These are phyloP conservation scores for Steatornis caripensis DNA, from an alignment of 2,113 vertebrate species.

Conservation along the genomic window DNA sequence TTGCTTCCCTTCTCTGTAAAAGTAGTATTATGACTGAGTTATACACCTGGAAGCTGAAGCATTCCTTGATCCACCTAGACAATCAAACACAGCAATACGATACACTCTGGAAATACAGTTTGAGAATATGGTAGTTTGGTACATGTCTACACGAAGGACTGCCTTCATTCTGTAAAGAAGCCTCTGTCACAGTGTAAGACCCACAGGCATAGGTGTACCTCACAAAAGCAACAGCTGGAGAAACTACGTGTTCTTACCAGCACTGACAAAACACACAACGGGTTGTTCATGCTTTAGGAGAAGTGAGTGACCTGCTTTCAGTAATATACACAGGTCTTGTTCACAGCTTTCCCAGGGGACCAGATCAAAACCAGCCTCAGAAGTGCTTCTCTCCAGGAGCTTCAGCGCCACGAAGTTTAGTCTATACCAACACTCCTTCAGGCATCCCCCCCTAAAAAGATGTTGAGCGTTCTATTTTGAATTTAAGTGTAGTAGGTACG, in stretches of 20 bases:
- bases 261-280: neutral
- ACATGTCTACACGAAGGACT: neutral
- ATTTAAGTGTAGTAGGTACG: neutral
- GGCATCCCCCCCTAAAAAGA: neutral
- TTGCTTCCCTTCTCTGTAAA: neutral
- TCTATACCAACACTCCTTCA: neutral
- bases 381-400: neutral
- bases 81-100: neutral
- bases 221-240: neutral
- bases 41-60: neutral
- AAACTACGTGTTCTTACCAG: neutral
- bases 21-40: neutral
- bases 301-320: neutral
- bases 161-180: neutral
- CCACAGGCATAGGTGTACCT: neutral
- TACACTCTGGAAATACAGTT: neutral
- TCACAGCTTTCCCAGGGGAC: neutral
- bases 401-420: neutral
- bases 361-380: neutral
- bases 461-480: neutral
- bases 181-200: neutral
- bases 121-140: neutral
- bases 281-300: neutral
- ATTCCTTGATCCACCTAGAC: neutral
- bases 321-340: neutral